A percentile compares a stretch with the other conserved stretches of the same genome.
These are phyloP conservation scores for Reinhardtius hippoglossoides DNA, from an alignment of 2,113 vertebrate genomes.

Conservation along the genomic window DNA sequence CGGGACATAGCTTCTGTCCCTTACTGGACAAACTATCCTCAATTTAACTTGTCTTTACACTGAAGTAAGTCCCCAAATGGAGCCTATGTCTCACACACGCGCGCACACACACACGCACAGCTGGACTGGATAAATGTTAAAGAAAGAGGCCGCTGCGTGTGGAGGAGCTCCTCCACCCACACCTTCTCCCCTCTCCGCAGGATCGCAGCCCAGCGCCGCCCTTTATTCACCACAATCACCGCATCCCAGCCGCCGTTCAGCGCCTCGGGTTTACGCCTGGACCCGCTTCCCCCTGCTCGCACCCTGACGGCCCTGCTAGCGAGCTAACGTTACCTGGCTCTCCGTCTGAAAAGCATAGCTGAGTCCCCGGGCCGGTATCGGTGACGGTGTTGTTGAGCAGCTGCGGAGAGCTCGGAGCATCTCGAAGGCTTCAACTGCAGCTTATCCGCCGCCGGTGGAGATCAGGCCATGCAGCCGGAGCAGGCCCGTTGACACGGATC, in stretches of 20 bases:
- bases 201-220: conserved; percentile 13
- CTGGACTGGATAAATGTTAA: no score
- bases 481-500: neutral
- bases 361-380: conserved; percentile 71
- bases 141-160: conserved; percentile 2
- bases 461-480: conserved; percentile 46
- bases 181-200: conserved; percentile 1
- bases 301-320: neutral
- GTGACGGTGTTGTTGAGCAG: conserved; percentile 54
- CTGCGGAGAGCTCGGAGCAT: conserved; percentile 76
- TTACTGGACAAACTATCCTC: neutral
- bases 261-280: neutral
- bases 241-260: neutral
- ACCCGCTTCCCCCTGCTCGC: neutral
- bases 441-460: conserved; percentile 27
- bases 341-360: conserved; percentile 81
- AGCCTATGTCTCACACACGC: neutral
- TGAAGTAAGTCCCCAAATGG: no score
- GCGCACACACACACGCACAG: neutral
- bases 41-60: neutral
- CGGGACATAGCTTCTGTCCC: neutral
- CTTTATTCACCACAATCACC: neutral
- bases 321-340: conserved; percentile 76
- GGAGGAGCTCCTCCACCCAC: conserved; percentile 27
- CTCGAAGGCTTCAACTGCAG: conserved; percentile 69